phyloP scores from a whole-genome alignment of 2,888 invertebrate species.

The Sclerodermus sp. region DNA sequence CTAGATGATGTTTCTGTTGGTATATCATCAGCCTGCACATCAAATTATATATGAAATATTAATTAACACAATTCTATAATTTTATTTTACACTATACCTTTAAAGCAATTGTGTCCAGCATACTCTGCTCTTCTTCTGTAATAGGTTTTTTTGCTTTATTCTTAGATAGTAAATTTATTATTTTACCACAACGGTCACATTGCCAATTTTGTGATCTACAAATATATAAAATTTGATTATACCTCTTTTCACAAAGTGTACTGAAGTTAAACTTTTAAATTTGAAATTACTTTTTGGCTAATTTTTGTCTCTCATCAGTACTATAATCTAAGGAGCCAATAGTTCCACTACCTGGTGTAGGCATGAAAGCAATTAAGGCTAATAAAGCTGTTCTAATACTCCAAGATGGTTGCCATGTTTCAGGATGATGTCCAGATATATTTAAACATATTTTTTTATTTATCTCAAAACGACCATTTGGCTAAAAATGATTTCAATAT shows the following conservation, averaged over 20 bases:
- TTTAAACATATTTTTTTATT: constrained; percentile 94
- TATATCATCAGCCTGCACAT: constrained; percentile 47
- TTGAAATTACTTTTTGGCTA: constrained; percentile 72
- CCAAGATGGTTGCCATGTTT: constrained; percentile 98
- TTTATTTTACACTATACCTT: constrained; percentile 57
- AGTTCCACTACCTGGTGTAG: constrained; percentile 84
- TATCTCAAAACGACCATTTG: constrained; percentile 90
- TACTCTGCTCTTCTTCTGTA: constrained; percentile 61
- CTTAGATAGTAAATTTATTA: constrained; percentile 60
- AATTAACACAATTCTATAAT: neutral
- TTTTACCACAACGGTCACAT: constrained; percentile 67
- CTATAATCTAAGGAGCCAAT: constrained; percentile 90
- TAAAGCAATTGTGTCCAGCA: constrained; percentile 62
- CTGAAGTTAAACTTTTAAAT: neutral
- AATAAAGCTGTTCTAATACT: constrained; percentile 90
- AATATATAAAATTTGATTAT: constrained; percentile 7
- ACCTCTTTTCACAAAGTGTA: neutral
- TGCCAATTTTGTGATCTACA: constrained; percentile 66
- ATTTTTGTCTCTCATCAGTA: constrained; percentile 75
- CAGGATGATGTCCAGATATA: constrained; percentile 95
- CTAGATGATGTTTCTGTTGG: constrained; percentile 28
- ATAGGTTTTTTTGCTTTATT: constrained; percentile 54
- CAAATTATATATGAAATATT: no score
- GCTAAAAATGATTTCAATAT: constrained; percentile 60
- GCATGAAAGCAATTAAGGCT: constrained; percentile 94